phyloP scores from a whole-genome alignment of 2,888 invertebrate genomes.

The Lasius fuliginosus region DNA sequence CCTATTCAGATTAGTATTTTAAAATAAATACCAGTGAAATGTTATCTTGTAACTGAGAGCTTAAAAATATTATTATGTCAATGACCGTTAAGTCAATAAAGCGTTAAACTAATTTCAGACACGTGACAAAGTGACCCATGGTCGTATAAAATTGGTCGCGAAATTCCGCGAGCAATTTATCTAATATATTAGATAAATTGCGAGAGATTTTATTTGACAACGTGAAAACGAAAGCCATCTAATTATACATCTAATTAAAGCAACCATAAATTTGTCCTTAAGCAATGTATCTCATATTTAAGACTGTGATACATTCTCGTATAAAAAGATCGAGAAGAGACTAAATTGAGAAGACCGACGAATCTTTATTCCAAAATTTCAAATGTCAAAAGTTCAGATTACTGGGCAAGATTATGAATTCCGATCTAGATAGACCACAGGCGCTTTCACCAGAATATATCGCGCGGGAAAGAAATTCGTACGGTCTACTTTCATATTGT shows the following conservation, averaged over 20 bases:
- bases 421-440: neutral
- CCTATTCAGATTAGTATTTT: neutral
- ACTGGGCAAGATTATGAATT: neutral
- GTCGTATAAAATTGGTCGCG: neutral
- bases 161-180: too few relatives aligned
- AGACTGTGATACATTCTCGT: neutral
- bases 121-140: neutral
- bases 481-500: neutral
- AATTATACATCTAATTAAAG: neutral
- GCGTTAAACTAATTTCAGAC: neutral
- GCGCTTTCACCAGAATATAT: slow-evolving; percentile 16
- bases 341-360: neutral
- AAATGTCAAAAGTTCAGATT: neutral
- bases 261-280: neutral
- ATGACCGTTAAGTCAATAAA: neutral
- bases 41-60: neutral
- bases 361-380: neutral
- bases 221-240: neutral
- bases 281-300: neutral
- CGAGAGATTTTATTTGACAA: neutral
- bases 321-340: neutral
- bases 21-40: neutral
- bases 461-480: neutral
- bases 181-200: neutral
- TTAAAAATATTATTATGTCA: slow-evolving; percentile 9